Evolutionary conservation across 2,113 vertebrate genomes (phyloP), one percentile per base, ranked within the genome.

Genomic region (Oncorhynchus clarkii): DNA sequence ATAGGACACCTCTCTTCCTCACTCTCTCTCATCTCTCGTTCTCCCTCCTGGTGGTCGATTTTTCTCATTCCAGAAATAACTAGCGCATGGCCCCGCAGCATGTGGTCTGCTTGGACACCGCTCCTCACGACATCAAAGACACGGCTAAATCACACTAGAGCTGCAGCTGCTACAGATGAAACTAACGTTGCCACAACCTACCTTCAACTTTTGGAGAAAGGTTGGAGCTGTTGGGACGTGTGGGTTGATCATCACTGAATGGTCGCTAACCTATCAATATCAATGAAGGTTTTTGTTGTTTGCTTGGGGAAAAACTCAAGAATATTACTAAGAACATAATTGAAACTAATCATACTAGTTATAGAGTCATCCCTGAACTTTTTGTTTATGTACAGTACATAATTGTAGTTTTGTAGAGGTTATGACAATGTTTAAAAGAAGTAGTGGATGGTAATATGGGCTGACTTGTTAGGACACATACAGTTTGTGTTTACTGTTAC

Each of bases 281-380:
- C 83, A 75, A 60, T 26, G 60, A 72, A 71, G 74, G 59, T 67
- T 75, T 74, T 71, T 72, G 80, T 69, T 75, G 70, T 64, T 80
- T 64, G 34, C 74, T 68, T 24, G 5, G 24, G 57, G 45, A 11
- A 57, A 34, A 71, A 62, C 70, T 64, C 5, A n/a, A 60, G 12
- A 59, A 60, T 60, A 60, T 4, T 57, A 45, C 34, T 34, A 31
- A 70, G 59, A 67, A 70, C 4, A 49, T 26, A 31, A 29, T 11
- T n/a, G 4, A 57, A 72, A 26, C n/a, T 5, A 39, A 60, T 62
- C 72, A 57, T 65, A 45, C 9, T 45, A 73, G 73, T 67, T 69
- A 82, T 73, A 77, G 80, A 86, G 78, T 80, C 82, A 79, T 90
- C 87, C 88, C 90, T 90, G 90, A 92, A 90, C 75, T 67, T 78